Evolutionary conservation across 2,888 invertebrate species (phyloP), one percentile per base, ranked within the genome.

Genomic region (Cantharis flavilabris): DNA sequence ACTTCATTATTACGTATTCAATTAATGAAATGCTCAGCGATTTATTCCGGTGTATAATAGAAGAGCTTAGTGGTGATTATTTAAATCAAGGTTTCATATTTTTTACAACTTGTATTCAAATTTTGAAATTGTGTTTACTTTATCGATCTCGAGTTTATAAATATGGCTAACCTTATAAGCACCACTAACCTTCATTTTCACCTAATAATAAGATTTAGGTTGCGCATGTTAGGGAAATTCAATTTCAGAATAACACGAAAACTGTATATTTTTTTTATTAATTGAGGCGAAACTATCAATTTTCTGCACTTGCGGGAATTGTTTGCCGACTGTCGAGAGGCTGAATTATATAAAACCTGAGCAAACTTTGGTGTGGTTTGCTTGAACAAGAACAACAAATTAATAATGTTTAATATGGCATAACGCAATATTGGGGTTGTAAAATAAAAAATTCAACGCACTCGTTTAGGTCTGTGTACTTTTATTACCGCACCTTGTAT

Each of bases 281-380:
- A 49, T 49, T 49, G 49, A 49, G 7, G 49, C 49, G 49, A 49
- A 49, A 49, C 49, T 49, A 49, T 49, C 49, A 49, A 49, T 49
- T 49, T 49, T 49, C 49, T n/a, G 49, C 49, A 49, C 49, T 49
- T n/a, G 7, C n/a, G 49, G 7, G 9, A 49, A 49, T 49, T 49
- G 49, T 49, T 49, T 49, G 49, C 49, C 49, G n/a, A 49, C 49
- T 49, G 49, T 49, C 49, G n/a, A 49, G 49, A 49, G 49, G n/a
- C n/a, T 49, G 49, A n/a, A 86, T 9, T 87, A 49, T n/a, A 49
- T 7, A n/a, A 49, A n/a, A 49, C 9, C n/a, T n/a, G n/a, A n/a
- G 49, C n/a, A 49, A 49, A 49, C 7, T 5, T 49, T n/a, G 49
- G 49, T 49, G 49, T n/a, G 49, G 49, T 49, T 49, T 49, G 2